Conservation (phyloP, 2,888 invertebrate species). For the Cerastis leucographa region DNA sequence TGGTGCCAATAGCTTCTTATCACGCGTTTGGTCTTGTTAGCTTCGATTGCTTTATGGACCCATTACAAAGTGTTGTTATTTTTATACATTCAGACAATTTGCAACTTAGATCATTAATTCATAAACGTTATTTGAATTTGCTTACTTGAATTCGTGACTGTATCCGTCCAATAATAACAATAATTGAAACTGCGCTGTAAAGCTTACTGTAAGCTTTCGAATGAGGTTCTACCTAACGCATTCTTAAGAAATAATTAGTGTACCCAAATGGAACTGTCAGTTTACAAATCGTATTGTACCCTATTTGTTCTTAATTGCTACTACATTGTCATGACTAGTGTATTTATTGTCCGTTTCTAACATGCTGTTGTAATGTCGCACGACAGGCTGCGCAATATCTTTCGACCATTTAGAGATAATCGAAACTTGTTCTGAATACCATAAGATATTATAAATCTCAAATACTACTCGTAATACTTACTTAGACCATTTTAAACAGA, state of each 20-base stretch:
- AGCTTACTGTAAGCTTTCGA: slow-evolving; percentile 19
- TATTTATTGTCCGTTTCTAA: slow-evolving; percentile 74
- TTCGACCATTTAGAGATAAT: slow-evolving; percentile 70
- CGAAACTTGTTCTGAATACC: slow-evolving; percentile 68
- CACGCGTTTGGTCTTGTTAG: slow-evolving; percentile 43
- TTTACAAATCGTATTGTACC: slow-evolving; percentile 54
- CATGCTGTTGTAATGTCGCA: slow-evolving; percentile 67
- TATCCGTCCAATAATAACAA: slow-evolving; percentile 1
- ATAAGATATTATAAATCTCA: slow-evolving; percentile 47
- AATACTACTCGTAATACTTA: slow-evolving; percentile 32
- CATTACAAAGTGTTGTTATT: slow-evolving; percentile 10
- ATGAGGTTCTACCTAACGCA: slow-evolving; percentile 19
- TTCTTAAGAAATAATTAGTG: slow-evolving; percentile 52
- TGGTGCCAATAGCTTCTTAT: slow-evolving; percentile 42
- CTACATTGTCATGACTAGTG: slow-evolving; percentile 69
- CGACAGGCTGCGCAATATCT: slow-evolving; percentile 68
- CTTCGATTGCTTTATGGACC: slow-evolving; percentile 28
- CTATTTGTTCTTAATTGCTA: slow-evolving; percentile 70
- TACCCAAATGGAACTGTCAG: slow-evolving; percentile 50
- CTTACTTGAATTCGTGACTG: slow-evolving; percentile 16
- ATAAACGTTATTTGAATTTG: slow-evolving; percentile 17
- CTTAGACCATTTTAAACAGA: slow-evolving; percentile 1
- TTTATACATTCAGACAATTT: slow-evolving; percentile 11
- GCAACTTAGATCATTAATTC: slow-evolving; percentile 2
- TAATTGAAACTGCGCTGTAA: slow-evolving; percentile 12